Evolutionary conservation across 2,888 invertebrate species (phyloP), one percentile per base, ranked within the genome.

Genomic region (Oscheius sp.): DNA sequence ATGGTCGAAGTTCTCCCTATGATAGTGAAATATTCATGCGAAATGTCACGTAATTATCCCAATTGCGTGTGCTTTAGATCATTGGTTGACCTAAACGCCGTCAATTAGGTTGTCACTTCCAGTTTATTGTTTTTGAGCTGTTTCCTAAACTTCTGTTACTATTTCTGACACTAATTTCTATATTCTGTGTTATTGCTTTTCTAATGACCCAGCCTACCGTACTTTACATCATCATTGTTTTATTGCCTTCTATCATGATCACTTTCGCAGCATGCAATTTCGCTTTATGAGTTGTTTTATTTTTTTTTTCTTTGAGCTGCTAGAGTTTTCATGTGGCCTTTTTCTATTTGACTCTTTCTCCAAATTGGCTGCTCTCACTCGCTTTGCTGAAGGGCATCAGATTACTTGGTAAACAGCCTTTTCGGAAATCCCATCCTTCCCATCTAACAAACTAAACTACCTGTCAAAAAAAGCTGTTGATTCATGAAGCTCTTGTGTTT

Each of bases 191-290:
- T n/a, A n/a, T n/a, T n/a, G n/a, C n/a, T n/a, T n/a, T n/a, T n/a
- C n/a, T n/a, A n/a, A n/a, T n/a, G n/a, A n/a, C n/a, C n/a, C n/a
- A 45, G 9, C 45, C 12, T 45, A 47, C 47, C n/a, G 47, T 47
- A 47, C 4, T 12, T 12, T 47, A 20, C 47, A 14, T 24, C 12
- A 22, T 24, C 24, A 47, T 5, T 22, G 12, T 47, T 47, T 22
- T 47, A 24, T 24, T 17, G 17, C 47, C 22, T 12, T 24, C 47
- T 47, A 17, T 54, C 54, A 54, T 54, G 54, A 54, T 54, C 33
- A 33, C 54, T 17, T 33, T 68, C 59, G 56, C 64, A 68, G 62
- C 67, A 68, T 61, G 62, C 65, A 71, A 64, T 68, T 47, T 20
- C 47, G 24, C 24, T 20, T 47, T 47, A 47, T 47, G 14, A 20